Percentiles rank a stretch among this genome's conserved stretches.
Conservation (phyloP, 2,113 vertebrate species). For the Vulpes ferrilata region DNA sequence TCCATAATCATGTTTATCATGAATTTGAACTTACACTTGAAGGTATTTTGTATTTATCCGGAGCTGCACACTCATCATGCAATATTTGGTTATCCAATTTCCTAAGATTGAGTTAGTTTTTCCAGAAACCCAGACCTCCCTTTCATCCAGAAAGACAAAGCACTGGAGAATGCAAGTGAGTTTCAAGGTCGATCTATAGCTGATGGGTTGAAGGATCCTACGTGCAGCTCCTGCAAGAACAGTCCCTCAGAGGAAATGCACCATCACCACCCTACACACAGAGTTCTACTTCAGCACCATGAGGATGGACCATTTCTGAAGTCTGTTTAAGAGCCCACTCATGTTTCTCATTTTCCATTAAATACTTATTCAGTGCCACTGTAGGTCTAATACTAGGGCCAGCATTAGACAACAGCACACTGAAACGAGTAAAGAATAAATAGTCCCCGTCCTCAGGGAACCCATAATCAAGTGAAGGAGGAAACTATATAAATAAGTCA, state of each 20-base stretch:
- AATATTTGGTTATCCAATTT: neutral
- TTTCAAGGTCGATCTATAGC: neutral
- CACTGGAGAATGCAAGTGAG: neutral
- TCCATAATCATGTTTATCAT: neutral
- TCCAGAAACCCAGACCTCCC: neutral
- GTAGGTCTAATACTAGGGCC: neutral
- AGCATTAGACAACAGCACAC: neutral
- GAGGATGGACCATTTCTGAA: neutral
- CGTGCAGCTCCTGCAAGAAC: neutral
- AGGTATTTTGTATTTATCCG: neutral
- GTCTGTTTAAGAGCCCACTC: neutral
- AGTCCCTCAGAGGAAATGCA: neutral
- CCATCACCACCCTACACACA: neutral
- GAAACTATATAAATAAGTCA: constrained; percentile 16
- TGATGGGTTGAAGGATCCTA: neutral
- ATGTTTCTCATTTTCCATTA: neutral
- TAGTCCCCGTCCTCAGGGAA: neutral
- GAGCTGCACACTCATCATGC: neutral
- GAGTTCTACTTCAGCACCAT: neutral
- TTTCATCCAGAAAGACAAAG: neutral
- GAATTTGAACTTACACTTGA: neutral
- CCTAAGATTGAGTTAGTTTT: neutral
- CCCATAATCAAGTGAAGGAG: neutral
- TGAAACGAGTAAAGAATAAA: constrained; percentile 27
- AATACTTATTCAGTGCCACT: neutral